These are phyloP conservation scores for Acanthisitta chloris DNA, from an alignment of 2,113 vertebrate species.

Conservation along the genomic window DNA sequence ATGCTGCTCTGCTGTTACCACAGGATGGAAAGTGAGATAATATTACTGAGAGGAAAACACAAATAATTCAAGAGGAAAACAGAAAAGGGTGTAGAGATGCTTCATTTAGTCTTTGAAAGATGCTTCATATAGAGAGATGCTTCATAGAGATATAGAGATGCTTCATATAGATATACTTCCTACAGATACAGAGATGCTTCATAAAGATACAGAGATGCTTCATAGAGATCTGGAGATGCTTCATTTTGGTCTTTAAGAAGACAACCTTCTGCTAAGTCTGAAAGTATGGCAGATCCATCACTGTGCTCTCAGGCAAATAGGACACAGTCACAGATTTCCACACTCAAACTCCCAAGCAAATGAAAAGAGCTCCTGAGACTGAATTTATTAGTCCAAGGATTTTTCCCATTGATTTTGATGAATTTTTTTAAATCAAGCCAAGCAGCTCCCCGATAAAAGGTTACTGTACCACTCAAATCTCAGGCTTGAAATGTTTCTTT, in stretches of 20 bases:
- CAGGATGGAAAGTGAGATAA: background rate
- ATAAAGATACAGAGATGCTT: background rate
- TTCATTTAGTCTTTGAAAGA: background rate
- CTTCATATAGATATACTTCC: background rate
- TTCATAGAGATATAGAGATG: background rate
- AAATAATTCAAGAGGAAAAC: slow-evolving; percentile 9
- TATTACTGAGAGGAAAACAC: background rate
- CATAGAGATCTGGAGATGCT: background rate
- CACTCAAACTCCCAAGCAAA: background rate
- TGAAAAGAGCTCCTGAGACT: background rate
- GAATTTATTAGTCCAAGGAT: background rate
- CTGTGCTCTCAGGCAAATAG: background rate
- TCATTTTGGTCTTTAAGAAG: background rate
- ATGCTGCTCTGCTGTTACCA: background rate
- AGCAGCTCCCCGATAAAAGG: background rate
- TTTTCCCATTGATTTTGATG: background rate
- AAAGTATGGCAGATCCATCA: background rate
- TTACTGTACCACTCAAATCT: background rate
- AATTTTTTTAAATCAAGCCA: background rate
- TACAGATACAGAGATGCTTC: background rate
- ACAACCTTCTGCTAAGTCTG: background rate
- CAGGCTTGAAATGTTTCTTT: background rate
- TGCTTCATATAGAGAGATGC: background rate
- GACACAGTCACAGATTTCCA: background rate
- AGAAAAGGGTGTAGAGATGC: background rate